phyloP scores from a whole-genome alignment of 2,888 invertebrate genomes.

The Rhagonycha lutea region DNA sequence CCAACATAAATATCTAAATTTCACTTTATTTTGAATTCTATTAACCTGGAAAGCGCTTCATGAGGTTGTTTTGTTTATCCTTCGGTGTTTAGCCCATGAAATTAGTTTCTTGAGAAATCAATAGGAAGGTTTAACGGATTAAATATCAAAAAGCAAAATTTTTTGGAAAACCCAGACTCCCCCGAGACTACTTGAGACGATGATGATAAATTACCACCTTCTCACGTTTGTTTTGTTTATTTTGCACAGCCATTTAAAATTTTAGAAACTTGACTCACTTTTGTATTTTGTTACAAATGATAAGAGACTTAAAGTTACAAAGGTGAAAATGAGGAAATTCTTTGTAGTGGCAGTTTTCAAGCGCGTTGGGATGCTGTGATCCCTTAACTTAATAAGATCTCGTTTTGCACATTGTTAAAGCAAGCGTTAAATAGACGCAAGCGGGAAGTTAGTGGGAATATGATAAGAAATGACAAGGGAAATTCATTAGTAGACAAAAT shows the following conservation, averaged over 20 bases:
- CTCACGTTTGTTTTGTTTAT: background rate
- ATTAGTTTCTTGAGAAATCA: background rate
- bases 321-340: conserved; percentile 12
- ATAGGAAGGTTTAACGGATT: background rate
- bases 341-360: background rate
- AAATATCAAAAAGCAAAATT: background rate
- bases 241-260: background rate
- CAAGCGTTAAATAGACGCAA: conserved; percentile 22
- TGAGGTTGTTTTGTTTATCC: background rate
- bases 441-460: conserved; percentile 22
- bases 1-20: background rate
- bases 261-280: background rate
- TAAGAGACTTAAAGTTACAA: background rate
- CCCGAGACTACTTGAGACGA: background rate
- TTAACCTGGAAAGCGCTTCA: background rate
- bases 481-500: conserved; percentile 17
- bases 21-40: background rate
- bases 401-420: conserved; percentile 28
- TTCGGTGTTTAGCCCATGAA: background rate
- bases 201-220: background rate
- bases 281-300: background rate
- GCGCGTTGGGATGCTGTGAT: conserved; percentile 1
- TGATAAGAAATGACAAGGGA: conserved; percentile 26
- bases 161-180: background rate
- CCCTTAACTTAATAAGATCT: conserved; percentile 29